Evolutionary conservation across 2,888 invertebrate species (phyloP).

Genomic region (Callyntrura sp.): DNA sequence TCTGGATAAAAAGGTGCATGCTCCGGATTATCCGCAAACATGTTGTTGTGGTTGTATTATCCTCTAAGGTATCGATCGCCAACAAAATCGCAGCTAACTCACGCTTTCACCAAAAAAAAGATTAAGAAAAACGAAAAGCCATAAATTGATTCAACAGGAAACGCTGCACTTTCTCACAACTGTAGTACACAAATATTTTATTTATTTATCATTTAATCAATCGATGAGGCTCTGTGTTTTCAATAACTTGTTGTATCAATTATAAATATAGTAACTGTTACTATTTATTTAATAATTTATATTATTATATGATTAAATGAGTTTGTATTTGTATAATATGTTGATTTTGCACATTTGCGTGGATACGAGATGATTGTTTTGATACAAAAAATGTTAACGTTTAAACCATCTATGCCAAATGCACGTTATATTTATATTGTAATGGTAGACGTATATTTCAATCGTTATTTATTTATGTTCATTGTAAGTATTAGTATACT

Average conservation of each 20-base stretch:
- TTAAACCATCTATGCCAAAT: constrained; percentile 4
- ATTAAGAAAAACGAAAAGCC: not conserved
- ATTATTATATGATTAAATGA: not conserved
- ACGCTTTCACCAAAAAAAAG: not conserved
- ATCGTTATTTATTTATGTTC: not conserved
- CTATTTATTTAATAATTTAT: not conserved
- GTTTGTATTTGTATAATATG: too few species aligned
- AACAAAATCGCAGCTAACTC: not conserved
- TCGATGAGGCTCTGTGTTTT: constrained; percentile 10
- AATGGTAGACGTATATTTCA: too few species aligned
- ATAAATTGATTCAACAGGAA: not conserved
- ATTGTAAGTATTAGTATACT: not conserved
- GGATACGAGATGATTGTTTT: not conserved
- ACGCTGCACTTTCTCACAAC: not conserved
- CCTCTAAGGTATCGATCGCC: constrained; percentile 76
- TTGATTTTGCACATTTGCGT: not conserved
- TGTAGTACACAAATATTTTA: too few species aligned
- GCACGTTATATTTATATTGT: too few species aligned
- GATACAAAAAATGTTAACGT: not conserved
- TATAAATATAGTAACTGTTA: not conserved
- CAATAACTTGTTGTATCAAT: not conserved
- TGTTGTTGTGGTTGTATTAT: constrained; percentile 85
- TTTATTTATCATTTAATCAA: not conserved
- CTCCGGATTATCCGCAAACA: constrained; percentile 86
- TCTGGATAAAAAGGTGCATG: constrained; percentile 85